Evolutionary conservation across 1,140 invertebrate genomes (phyloP).

Genomic region (Vanessa tameamea): DNA sequence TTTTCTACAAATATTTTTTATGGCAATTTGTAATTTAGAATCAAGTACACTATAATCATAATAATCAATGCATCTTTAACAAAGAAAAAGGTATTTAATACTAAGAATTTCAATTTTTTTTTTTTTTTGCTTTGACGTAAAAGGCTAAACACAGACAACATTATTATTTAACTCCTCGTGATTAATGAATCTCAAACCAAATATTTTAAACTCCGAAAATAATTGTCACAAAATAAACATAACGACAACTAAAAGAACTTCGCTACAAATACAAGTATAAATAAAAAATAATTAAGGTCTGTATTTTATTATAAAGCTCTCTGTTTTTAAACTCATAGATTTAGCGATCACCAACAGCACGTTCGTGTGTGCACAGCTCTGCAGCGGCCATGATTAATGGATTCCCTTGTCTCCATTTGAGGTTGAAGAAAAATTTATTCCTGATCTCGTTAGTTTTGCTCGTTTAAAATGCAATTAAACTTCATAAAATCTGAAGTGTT

Average conservation of each 20-base stretch:
- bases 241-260: not conserved
- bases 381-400: constrained; percentile 19
- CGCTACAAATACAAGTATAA: not conserved
- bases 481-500: constrained; percentile 15
- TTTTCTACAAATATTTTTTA: no score
- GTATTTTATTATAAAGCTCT: not conserved
- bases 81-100: no score
- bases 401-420: constrained; percentile 17
- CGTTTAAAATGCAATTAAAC: constrained; percentile 29
- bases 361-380: not conserved
- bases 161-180: not conserved
- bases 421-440: constrained; percentile 30
- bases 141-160: not conserved
- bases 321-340: not conserved
- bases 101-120: not conserved
- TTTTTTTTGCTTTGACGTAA: not conserved
- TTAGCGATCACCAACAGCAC: not conserved
- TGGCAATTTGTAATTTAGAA: no score
- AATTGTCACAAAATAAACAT: not conserved
- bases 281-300: not conserved
- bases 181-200: not conserved
- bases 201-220: not conserved
- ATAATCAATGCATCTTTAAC: no score
- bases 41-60: no score
- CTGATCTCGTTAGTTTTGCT: constrained; percentile 23